These are phyloP conservation scores for Pteria penguin DNA, from an alignment of 2,888 invertebrate species.

Conservation along the genomic window DNA sequence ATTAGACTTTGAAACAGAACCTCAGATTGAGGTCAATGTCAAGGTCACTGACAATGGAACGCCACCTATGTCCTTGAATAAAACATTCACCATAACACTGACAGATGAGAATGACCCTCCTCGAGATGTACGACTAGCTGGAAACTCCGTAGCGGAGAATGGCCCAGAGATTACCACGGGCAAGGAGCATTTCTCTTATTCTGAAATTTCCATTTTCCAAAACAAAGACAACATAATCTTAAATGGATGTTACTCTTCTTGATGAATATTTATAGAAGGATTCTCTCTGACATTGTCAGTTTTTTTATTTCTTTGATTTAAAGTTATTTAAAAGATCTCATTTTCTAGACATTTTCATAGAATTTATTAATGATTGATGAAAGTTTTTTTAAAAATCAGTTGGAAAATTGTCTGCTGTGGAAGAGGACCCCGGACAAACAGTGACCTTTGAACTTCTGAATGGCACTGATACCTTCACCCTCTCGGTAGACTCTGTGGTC, in stretches of 20 bases:
- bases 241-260: too few species aligned
- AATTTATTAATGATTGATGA: too few species aligned
- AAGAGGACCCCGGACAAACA: conserved; percentile 49
- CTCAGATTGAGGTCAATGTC: conserved; percentile 43
- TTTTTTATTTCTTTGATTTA: too few species aligned
- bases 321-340: too few species aligned
- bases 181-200: conserved; percentile 3
- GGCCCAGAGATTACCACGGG: conserved; percentile 35
- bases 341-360: too few species aligned
- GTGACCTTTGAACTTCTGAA: conserved; percentile 46
- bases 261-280: too few species aligned
- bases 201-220: too few species aligned
- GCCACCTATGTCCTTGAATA: conserved; percentile 48
- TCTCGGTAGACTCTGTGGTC: conserved; percentile 42
- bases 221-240: too few species aligned
- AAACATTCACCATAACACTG: conserved; percentile 42
- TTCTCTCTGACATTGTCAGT: too few species aligned
- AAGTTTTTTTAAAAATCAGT: too few species aligned
- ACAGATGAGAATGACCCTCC: conserved; percentile 60
- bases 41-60: conserved; percentile 58
- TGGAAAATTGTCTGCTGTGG: conserved; percentile 50
- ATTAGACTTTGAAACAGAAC: conserved; percentile 54
- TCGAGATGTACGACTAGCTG: conserved; percentile 41
- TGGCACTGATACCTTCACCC: conserved; percentile 45
- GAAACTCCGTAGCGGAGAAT: conserved; percentile 54